phyloP scores from a whole-genome alignment of 1,140 invertebrate species.

The Epicauta chinensis region DNA sequence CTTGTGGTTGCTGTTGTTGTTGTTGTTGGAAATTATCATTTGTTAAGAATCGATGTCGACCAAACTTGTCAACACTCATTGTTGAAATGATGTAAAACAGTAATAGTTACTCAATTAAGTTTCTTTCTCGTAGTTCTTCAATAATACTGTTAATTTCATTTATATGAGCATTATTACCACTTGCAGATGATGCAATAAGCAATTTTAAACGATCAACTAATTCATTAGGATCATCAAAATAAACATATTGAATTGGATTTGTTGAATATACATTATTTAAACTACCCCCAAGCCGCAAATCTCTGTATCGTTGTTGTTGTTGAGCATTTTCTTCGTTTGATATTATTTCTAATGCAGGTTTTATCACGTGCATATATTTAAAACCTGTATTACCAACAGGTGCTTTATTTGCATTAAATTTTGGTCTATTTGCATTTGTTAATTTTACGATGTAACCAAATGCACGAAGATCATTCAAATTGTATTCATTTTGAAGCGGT shows the following conservation, averaged over 20 bases:
- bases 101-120: neutral
- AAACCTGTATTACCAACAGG: too few relatives aligned
- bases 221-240: slow-evolving; percentile 10
- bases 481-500: too few relatives aligned
- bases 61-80: neutral
- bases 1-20: neutral
- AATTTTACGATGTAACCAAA: too few relatives aligned
- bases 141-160: neutral
- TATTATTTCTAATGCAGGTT: too few relatives aligned
- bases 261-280: too few relatives aligned
- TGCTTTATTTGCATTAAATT: too few relatives aligned
- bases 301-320: too few relatives aligned
- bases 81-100: neutral
- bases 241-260: slow-evolving; percentile 1
- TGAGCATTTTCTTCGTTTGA: too few relatives aligned
- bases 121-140: neutral
- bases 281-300: too few relatives aligned
- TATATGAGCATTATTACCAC: slow-evolving; percentile 4
- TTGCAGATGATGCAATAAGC: neutral
- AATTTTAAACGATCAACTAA: slow-evolving; percentile 2
- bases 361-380: too few relatives aligned
- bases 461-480: too few relatives aligned
- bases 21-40: neutral
- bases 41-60: neutral
- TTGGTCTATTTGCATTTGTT: too few relatives aligned